Percentiles rank a stretch among this genome's conserved stretches.
phyloP scores from a whole-genome alignment of 2,113 vertebrate species.

The Oenanthe melanoleuca region DNA sequence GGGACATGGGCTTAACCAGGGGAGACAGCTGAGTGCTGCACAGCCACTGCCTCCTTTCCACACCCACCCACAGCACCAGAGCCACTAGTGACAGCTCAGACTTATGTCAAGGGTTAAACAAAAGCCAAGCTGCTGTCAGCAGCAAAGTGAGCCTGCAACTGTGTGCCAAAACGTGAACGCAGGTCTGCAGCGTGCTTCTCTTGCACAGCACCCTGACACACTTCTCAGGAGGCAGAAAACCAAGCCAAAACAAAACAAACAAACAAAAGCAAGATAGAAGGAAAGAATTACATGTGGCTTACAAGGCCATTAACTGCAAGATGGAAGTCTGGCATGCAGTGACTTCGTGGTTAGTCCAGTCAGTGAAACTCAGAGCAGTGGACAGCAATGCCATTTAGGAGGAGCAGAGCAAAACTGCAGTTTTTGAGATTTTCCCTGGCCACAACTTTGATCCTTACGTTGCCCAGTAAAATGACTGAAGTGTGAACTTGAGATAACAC shows the following conservation, averaged over 20 bases:
- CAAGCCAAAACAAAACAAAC: background rate
- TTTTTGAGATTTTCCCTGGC: background rate
- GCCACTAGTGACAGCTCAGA: background rate
- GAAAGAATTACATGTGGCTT: background rate
- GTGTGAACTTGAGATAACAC: background rate
- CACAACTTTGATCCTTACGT: background rate
- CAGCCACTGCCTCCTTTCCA: background rate
- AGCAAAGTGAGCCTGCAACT: background rate
- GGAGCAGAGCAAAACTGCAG: rapidly evolving
- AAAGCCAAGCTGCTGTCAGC: background rate
- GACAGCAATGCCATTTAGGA: background rate
- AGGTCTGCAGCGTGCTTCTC: background rate
- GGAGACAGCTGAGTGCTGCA: background rate
- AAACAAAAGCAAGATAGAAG: background rate
- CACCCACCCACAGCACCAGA: background rate
- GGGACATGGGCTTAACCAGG: background rate
- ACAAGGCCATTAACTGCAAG: background rate
- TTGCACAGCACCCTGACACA: background rate
- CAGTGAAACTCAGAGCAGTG: background rate
- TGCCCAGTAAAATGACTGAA: background rate
- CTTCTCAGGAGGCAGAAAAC: background rate
- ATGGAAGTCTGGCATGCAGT: background rate
- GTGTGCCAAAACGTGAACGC: rapidly evolving
- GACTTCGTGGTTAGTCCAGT: background rate
- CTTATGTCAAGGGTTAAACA: background rate